Base-by-base conservation (phyloP, 2,113 vertebrate species). In the rat (Rattus norvegicus) region DNA sequence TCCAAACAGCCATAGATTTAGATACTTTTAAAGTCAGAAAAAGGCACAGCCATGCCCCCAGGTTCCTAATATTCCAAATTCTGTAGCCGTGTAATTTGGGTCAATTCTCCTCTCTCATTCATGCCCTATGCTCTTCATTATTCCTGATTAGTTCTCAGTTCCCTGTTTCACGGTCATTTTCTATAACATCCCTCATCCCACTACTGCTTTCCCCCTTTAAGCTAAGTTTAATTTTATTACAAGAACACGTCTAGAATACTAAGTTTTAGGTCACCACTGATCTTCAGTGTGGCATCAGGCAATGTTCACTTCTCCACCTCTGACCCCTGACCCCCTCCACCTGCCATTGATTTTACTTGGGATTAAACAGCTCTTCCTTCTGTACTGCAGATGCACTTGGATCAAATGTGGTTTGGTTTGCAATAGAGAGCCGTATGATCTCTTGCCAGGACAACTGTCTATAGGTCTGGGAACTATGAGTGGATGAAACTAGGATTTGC, bases 31-130 rank as follows among this genome's bases (percentile, higher is more conserved):
- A 24, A 13, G 22, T 65, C 22, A 52, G 67, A 2, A 54, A 52
- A 63, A 13, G 13, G 17, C 79, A 73, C 22, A 69, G 5, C 24
- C 39, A 30, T 28, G 47, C 13, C 17, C 0, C 54, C 16, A 13
- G 47, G 26, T 56, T 1, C 22, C 0, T 0, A 5, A 20, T 2
- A 33, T 4, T 76, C 0, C 5, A 24, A 49, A 67, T 11, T 11
- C 2, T 2, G 11, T 1, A 22, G 61, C 24, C 17, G 0, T 22
- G 49, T 24, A 10, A 11, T 67, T 36, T 54, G 61, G 76, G 70
- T 52, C 39, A 22, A 2, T 13, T 75, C 39, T 52, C 30, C 24
- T 63, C 13, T 67, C 20, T 36, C 16, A 0, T 3, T 65, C 79
- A 13, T 0, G 6, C 3, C 19, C 59, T 33, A 1, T 3, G 5